A percentile compares a stretch with the other conserved stretches of the same genome.
These are phyloP conservation scores for Microvelia longipes DNA, from an alignment of 1,140 invertebrate species.

Conservation along the genomic window DNA sequence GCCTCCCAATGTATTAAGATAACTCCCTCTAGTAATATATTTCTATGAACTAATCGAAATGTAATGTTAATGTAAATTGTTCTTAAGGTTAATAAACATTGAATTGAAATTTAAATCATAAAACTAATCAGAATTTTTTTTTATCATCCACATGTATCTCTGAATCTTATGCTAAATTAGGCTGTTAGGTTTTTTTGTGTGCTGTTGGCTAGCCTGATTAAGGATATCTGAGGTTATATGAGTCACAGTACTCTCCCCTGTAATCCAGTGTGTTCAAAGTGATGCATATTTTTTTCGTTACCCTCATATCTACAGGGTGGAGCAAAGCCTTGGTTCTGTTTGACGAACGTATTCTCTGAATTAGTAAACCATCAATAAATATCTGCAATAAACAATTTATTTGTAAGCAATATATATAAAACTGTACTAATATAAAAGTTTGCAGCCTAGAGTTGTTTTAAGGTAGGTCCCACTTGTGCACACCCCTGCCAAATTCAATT, in stretches of 20 bases:
- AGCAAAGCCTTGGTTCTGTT: slow-evolving; percentile 13
- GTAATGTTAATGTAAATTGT: too few species aligned
- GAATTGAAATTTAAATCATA: too few species aligned
- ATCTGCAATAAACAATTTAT: slow-evolving; percentile 10
- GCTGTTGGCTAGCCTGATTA: too few species aligned
- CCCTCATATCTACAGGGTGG: slow-evolving; percentile 14
- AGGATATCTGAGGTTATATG: slow-evolving; percentile 1
- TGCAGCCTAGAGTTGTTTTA: background rate
- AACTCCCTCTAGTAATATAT: too few species aligned
- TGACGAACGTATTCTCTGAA: slow-evolving; percentile 9
- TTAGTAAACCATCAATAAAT: slow-evolving; percentile 11
- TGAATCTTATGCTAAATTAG: too few species aligned
- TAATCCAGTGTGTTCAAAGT: slow-evolving; percentile 13
- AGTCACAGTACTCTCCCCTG: slow-evolving; percentile 6
- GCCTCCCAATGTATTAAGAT: too few species aligned
- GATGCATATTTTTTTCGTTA: slow-evolving; percentile 9
- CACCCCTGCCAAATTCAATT: background rate
- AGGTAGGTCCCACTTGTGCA: background rate
- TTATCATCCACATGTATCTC: too few species aligned
- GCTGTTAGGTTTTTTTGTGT: too few species aligned
- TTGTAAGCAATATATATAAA: background rate
- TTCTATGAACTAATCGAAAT: too few species aligned
- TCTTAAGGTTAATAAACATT: too few species aligned
- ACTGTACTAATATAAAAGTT: background rate
- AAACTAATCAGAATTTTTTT: too few species aligned